These are phyloP conservation scores for Sinelater perroti DNA, from an alignment of 2,888 invertebrate species.

Conservation along the genomic window DNA sequence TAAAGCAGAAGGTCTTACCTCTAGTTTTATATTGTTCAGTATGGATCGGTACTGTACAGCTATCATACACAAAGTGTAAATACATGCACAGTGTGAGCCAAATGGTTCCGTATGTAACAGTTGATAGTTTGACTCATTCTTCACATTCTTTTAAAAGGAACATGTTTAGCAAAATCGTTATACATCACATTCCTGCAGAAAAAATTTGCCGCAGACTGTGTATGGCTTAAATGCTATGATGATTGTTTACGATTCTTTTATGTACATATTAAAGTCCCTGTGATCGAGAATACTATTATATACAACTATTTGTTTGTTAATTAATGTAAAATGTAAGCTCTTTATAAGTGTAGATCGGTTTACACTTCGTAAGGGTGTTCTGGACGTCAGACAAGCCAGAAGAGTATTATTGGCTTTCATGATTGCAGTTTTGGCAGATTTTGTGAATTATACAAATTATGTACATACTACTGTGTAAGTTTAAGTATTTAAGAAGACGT, in stretches of 20 bases:
- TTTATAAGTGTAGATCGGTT: constrained; percentile 34
- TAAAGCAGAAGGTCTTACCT: constrained; percentile 14
- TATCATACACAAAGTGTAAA: constrained; percentile 18
- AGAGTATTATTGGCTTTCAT: constrained; percentile 16
- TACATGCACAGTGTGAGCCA: constrained; percentile 20
- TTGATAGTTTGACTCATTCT: too few relatives aligned
- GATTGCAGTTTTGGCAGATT: constrained; percentile 25
- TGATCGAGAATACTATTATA: constrained; percentile 51
- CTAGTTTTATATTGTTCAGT: constrained; percentile 28
- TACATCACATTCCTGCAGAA: too few relatives aligned
- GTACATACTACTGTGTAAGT: constrained; percentile 35
- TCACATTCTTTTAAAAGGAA: too few relatives aligned
- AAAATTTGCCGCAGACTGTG: constrained; percentile 12
- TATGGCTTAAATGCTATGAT: constrained; percentile 12
- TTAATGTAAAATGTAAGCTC: constrained; percentile 41
- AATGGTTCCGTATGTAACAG: too few relatives aligned
- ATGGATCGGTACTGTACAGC: constrained; percentile 25
- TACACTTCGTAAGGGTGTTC: constrained; percentile 20
- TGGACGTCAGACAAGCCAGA: constrained; percentile 16
- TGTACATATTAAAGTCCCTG: constrained; percentile 53
- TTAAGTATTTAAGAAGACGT: constrained; percentile 34
- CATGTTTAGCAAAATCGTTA: too few relatives aligned
- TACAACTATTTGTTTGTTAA: constrained; percentile 44
- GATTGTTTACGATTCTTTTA: constrained; percentile 36
- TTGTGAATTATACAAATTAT: constrained; percentile 36